Percentiles rank a stretch among this genome's conserved stretches.
These are phyloP conservation scores for Bellardia bayeri DNA, from an alignment of 2,888 invertebrate genomes.

Conservation along the genomic window DNA sequence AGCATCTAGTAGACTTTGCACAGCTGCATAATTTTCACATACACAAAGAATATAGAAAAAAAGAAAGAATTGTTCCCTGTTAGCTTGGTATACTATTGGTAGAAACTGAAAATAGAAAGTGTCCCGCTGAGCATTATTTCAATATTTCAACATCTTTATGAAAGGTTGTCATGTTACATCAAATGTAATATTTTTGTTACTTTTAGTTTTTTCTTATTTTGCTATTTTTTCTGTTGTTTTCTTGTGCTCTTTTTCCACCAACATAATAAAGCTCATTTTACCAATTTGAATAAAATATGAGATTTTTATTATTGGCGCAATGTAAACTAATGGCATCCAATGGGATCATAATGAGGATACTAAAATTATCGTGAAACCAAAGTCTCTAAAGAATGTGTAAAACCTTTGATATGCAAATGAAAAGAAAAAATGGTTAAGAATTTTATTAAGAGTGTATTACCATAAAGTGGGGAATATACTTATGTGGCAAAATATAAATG, in stretches of 20 bases:
- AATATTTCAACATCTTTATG: constrained; percentile 62
- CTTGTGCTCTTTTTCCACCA: constrained; percentile 18
- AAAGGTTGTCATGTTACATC: constrained; percentile 70
- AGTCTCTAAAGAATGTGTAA: background rate
- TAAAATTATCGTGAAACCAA: background rate
- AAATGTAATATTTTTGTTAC: constrained; percentile 34
- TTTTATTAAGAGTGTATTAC: background rate
- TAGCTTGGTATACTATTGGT: constrained; percentile 65
- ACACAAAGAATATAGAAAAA: background rate
- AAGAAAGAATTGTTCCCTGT: constrained; percentile 31
- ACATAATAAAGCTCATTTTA: constrained; percentile 78
- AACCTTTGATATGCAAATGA: constrained; percentile 44
- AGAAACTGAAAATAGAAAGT: constrained; percentile 72
- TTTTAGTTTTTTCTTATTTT: background rate
- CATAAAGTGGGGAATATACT: background rate
- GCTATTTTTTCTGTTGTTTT: background rate
- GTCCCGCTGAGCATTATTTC: constrained; percentile 75
- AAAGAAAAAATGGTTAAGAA: background rate
- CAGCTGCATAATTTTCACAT: constrained; percentile 53
- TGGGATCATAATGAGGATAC: constrained; percentile 66
- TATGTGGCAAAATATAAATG: background rate
- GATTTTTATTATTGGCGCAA: constrained; percentile 78
- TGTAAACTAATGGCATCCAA: constrained; percentile 68
- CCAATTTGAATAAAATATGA: constrained; percentile 83
- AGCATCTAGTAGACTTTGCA: constrained; percentile 41